A percentile compares a stretch with the other conserved stretches of the same genome.
phyloP scores from a whole-genome alignment of 2,888 invertebrate species.

The Steinernema carpocapsae region DNA sequence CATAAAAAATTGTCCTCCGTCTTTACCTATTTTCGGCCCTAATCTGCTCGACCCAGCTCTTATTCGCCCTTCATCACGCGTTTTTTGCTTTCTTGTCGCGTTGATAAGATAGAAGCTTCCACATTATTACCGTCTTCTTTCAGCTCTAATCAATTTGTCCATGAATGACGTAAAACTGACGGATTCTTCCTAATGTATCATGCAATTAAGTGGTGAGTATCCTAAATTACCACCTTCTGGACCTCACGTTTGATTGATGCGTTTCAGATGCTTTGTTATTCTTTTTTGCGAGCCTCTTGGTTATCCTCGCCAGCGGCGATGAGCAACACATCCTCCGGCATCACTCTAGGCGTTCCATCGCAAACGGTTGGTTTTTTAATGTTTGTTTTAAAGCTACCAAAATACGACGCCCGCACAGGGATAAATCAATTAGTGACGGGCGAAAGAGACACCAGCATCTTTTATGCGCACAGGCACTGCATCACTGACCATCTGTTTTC shows the following conservation, averaged over 20 bases:
- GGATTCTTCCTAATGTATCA: constrained; percentile 26
- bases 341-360: constrained; percentile 26
- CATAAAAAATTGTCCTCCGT: background rate
- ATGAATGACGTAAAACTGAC: constrained; percentile 1
- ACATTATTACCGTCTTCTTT: constrained; percentile 4
- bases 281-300: constrained; percentile 9
- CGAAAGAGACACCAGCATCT: constrained; percentile 7
- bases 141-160: background rate
- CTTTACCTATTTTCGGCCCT: background rate
- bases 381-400: constrained; percentile 6
- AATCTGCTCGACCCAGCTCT: background rate
- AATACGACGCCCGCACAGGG: constrained; percentile 9
- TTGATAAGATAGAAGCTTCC: background rate
- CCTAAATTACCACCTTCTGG: background rate
- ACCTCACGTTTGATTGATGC: background rate
- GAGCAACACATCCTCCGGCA: constrained; percentile 19
- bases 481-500: constrained; percentile 26
- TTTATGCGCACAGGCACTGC: constrained; percentile 32
- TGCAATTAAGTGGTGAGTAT: constrained; percentile 15
- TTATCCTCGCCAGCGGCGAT: background rate
- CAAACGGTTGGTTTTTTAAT: constrained; percentile 27
- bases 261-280: constrained; percentile 26
- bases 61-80: background rate
- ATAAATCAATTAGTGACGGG: constrained; percentile 15
- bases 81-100: background rate